phyloP scores from a whole-genome alignment of 2,888 invertebrate genomes.

The Lamproptera curius region DNA sequence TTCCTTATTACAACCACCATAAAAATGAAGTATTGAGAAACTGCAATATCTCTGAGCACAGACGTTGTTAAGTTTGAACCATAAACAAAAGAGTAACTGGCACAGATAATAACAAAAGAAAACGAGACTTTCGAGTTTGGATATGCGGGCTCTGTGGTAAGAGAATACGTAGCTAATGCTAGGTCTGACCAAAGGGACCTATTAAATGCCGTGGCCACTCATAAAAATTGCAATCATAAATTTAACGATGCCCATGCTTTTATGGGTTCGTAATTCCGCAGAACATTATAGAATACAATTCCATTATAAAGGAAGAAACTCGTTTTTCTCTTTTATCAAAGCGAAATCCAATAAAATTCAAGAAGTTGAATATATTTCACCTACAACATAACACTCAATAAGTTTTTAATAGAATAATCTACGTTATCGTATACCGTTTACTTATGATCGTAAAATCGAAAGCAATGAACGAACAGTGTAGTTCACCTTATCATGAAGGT shows the following conservation, averaged over 20 bases:
- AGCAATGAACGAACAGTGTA: not conserved
- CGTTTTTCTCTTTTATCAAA: not conserved
- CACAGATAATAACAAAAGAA: constrained; percentile 34
- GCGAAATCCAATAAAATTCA: not conserved
- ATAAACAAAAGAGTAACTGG: constrained; percentile 34
- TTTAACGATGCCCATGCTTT: constrained; percentile 16
- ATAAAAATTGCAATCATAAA: constrained; percentile 19
- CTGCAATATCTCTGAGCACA: no score
- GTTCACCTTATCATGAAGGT: not conserved
- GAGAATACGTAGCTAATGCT: constrained; percentile 21
- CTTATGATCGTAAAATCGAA: not conserved
- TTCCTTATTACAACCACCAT: no score
- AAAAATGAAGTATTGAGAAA: no score
- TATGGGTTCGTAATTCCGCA: constrained; percentile 7
- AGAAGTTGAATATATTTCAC: not conserved
- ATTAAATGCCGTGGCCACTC: constrained; percentile 21
- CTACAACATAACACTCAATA: not conserved
- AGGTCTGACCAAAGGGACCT: constrained; percentile 22
- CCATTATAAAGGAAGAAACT: no score
- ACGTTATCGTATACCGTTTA: not conserved
- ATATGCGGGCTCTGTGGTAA: constrained; percentile 48
- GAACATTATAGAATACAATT: constrained; percentile 11
- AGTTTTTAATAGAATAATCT: not conserved
- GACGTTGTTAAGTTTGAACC: constrained; percentile 14
- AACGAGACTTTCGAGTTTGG: constrained; percentile 34